Conservation (phyloP, 2,797 vertebrate genomes). For the Galagoides demidoff region DNA sequence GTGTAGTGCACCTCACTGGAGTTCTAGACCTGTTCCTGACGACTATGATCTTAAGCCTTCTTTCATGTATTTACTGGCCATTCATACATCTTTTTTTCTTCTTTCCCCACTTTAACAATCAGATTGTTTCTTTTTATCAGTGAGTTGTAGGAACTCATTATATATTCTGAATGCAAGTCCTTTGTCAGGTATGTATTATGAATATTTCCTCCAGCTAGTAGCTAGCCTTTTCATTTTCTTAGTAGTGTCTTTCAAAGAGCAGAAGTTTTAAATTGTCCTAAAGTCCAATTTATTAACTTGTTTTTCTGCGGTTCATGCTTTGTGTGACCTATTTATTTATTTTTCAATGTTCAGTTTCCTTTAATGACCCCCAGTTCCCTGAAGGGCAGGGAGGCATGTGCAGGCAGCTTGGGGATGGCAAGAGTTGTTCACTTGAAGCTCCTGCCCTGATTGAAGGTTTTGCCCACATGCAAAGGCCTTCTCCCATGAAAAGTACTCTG, state of each 20-base stretch:
- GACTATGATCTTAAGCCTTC: background rate
- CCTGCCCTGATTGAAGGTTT: too few relatives aligned
- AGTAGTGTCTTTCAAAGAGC: conserved; percentile 23
- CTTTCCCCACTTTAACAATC: conserved; percentile 1
- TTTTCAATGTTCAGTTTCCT: too few relatives aligned
- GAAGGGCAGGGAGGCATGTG: too few relatives aligned
- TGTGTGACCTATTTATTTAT: background rate
- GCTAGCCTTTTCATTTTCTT: conserved; percentile 41
- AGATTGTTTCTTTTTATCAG: background rate
- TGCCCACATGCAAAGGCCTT: too few relatives aligned
- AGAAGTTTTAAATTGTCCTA: conserved; percentile 1
- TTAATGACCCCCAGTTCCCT: too few relatives aligned
- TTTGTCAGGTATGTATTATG: background rate
- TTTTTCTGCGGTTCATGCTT: background rate
- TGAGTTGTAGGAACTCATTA: background rate
- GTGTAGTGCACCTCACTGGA: background rate
- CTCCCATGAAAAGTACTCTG: too few relatives aligned
- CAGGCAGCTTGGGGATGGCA: too few relatives aligned
- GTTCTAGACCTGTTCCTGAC: background rate
- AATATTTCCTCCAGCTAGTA: background rate
- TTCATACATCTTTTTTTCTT: background rate
- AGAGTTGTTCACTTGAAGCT: too few relatives aligned
- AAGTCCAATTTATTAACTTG: conserved; percentile 3
- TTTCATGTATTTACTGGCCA: background rate
- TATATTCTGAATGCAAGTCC: background rate